Evolutionary conservation across 2,888 invertebrate genomes (phyloP), one percentile per base, ranked within the genome.

Genomic region (Psylliodes chrysocephalus): DNA sequence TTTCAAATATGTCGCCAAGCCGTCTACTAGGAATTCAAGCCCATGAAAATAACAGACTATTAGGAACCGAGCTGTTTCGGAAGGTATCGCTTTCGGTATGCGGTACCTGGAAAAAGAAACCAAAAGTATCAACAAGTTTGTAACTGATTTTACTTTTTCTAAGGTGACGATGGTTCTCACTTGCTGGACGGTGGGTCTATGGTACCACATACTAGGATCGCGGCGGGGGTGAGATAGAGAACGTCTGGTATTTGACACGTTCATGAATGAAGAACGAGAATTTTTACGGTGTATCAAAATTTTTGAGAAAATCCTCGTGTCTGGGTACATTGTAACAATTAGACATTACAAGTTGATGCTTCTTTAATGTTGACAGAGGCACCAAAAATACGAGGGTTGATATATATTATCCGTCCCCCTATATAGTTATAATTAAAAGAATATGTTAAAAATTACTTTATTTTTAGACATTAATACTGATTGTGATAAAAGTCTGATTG

Each of bases 21-120:
- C 42, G 62, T 62, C 62, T 62, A 62, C 62, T 28, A 51, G 56
- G 62, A 62, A 56, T 62, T 54, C 49, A 15, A 42, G 18, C 35
- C 38, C 35, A 38, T 53, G 42, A 42, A 6, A n/a, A 28, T 14
- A 15, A 19, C 18, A 19, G 35, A 56, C 19, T 30, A 19, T 35
- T 55, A 55, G 35, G 19, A 47, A 57, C 57, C 47, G 14, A 22
- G 42, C 15, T 3, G 12, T 55, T 55, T 55, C 40, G 25, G 38
- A 38, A 40, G 46, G 10, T 28, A 56, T 7, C 15, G 30, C 30
- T 51, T 51, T 14, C 19, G 47, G 57, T 35, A 22, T 57, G 22
- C 33, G 57, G 47, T 38, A 47, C 33, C 35, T 22, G 47, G 33
- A 38, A 57, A 57, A 57, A 22, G 57, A 40, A 47, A 44, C 49